Evolutionary conservation across 2,797 vertebrate genomes (phyloP), one percentile per base, ranked within the genome.

Genomic region (Sebastes elongatus): DNA sequence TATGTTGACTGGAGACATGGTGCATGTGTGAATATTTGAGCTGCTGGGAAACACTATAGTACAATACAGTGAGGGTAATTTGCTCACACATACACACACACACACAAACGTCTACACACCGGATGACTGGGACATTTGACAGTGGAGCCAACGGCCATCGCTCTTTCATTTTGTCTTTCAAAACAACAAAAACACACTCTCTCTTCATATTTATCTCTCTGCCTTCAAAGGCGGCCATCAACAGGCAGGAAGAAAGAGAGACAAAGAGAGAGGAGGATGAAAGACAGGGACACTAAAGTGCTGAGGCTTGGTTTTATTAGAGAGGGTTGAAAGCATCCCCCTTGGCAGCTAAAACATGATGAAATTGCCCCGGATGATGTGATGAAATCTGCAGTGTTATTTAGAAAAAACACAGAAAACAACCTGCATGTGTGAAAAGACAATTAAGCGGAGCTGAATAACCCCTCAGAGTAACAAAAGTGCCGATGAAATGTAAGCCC

Each of bases 201-300:
- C 66, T 76, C 78, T 79, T 86, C 64, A 78, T 78, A 85, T 88
- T 81, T 84, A 78, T 78, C 81, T 83, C 52, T 46, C 4, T 23
- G 38, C 71, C 85, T 91, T 93, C 87, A 91, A 88, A 92, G 82
- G 76, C 71, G 4, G 27, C 71, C 82, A 86, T 92, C 84, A 80
- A 64, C 86, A 64, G 82, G 73, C 82, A 90, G 87, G 84, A 90
- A 91, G 80, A 82, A 63, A 83, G 59, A 35, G 65, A 88, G 79
- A 89, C 82, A 86, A 88, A 86, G 84, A 63, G 73, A 74, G 82
- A 61, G 68, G 20, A 57, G 85, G 85, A 92, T 92, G 88, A 92
- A 88, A 89, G 86, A 85, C 77, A 8, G 57, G 69, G 72, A 85
- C 85, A 65, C 72, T 60, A 74, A 86, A 90, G 83, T 90, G 90